Conservation (phyloP, 2,113 vertebrate species). For the Neogobius melanostomus region DNA sequence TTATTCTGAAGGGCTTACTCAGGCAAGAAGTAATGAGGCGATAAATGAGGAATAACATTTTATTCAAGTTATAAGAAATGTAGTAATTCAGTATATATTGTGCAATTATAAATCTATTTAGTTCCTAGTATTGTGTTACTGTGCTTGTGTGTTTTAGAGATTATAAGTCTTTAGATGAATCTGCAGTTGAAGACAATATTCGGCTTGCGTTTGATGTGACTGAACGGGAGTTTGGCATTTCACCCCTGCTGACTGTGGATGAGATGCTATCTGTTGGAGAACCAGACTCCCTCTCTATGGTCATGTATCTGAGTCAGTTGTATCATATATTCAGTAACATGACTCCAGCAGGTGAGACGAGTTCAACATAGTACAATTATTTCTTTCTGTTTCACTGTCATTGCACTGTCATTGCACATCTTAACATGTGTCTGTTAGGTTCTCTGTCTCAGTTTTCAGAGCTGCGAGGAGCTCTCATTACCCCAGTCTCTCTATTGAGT, state of each 20-base stretch:
- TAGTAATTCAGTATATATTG: not conserved
- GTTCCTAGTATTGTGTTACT: not conserved
- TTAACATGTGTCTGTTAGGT: constrained; percentile 64
- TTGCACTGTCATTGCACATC: too few species aligned
- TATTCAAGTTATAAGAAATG: too few species aligned
- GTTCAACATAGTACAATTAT: not conserved
- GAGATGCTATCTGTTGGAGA: constrained; percentile 88
- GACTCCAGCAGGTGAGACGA: constrained; percentile 80
- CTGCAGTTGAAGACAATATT: constrained; percentile 81
- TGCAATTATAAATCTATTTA: not conserved
- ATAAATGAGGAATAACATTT: too few species aligned
- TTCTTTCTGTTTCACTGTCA: not conserved
- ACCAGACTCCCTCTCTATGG: constrained; percentile 92
- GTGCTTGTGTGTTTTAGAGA: constrained; percentile 75
- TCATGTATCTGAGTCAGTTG: constrained; percentile 97
- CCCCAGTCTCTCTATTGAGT: constrained; percentile 89
- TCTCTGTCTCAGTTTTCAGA: constrained; percentile 78
- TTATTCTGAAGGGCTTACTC: not conserved
- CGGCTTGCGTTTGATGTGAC: constrained; percentile 87
- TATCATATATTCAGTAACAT: constrained; percentile 90
- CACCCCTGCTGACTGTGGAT: constrained; percentile 91
- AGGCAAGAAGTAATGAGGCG: too few species aligned
- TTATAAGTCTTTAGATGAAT: constrained; percentile 84
- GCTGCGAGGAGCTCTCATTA: constrained; percentile 82
- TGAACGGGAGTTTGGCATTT: constrained; percentile 89